These are phyloP conservation scores for Sussaba pulchella DNA, from an alignment of 2,888 invertebrate genomes.

Conservation along the genomic window DNA sequence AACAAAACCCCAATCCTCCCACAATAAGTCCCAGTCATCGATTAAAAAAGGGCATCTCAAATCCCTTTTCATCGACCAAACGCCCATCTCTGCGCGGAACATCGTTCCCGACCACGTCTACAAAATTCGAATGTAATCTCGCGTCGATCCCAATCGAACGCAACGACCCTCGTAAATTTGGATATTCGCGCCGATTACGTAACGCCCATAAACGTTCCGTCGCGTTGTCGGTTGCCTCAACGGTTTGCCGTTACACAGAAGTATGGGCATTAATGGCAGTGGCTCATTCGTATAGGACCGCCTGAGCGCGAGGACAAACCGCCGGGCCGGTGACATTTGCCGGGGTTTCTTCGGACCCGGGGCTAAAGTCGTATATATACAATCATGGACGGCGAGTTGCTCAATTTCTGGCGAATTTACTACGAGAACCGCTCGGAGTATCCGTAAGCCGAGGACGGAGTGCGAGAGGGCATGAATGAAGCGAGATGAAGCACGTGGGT, in stretches of 20 bases:
- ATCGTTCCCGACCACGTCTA: background rate
- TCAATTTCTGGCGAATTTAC: slow-evolving; percentile 56
- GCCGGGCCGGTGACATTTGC: slow-evolving; percentile 45
- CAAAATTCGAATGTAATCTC: background rate
- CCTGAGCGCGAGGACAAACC: background rate
- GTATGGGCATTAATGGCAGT: background rate
- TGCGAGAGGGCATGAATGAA: slow-evolving; percentile 37
- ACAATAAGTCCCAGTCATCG: too few relatives aligned
- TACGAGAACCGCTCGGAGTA: slow-evolving; percentile 53
- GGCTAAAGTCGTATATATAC: slow-evolving; percentile 41
- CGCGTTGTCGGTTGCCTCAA: slow-evolving; percentile 13
- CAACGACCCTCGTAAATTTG: background rate
- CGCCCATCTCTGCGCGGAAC: too few relatives aligned
- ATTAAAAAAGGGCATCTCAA: too few relatives aligned
- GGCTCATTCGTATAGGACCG: too few relatives aligned
- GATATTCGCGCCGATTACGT: background rate
- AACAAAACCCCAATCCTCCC: too few relatives aligned
- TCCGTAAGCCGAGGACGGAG: slow-evolving; percentile 11
- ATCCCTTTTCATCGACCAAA: too few relatives aligned
- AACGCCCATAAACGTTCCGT: too few relatives aligned
- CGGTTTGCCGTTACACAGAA: background rate
- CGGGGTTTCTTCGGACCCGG: slow-evolving; percentile 43
- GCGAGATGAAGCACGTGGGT: slow-evolving; percentile 55
- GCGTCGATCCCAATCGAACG: slow-evolving; percentile 1
- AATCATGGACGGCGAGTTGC: slow-evolving; percentile 26